Conservation (phyloP, 2,797 vertebrate species). For the Microchirus variegatus region DNA sequence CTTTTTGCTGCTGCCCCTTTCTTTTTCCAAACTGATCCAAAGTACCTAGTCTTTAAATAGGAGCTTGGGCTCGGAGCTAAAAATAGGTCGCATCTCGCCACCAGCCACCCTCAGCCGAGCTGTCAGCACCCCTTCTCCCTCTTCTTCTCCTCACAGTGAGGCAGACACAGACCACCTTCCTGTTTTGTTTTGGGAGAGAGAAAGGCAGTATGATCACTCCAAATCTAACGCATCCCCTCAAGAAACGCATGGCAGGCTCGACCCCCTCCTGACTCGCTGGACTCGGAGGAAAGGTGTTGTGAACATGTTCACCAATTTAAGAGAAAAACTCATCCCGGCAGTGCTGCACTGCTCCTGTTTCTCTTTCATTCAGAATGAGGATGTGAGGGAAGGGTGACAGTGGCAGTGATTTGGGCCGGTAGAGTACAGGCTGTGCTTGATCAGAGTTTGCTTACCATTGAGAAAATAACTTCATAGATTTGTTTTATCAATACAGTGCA, state of each 20-base stretch:
- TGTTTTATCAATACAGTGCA: neutral
- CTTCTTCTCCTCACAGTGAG: conserved; percentile 58
- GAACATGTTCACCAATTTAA: conserved; percentile 72
- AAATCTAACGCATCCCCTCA: conserved; percentile 59
- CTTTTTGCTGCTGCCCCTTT: conserved; percentile 10
- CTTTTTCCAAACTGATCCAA: conserved; percentile 35
- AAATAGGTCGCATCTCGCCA: conserved; percentile 66
- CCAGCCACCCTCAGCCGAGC: conserved; percentile 65
- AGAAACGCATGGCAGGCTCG: conserved; percentile 47
- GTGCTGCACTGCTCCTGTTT: conserved; percentile 61
- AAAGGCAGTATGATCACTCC: conserved; percentile 66
- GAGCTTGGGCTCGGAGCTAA: conserved; percentile 60
- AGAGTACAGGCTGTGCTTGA: conserved; percentile 42
- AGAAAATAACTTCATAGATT: conserved; percentile 1
- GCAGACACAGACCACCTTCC: conserved; percentile 66
- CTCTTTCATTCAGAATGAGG: conserved; percentile 61
- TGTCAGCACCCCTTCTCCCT: conserved; percentile 73
- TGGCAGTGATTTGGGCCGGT: conserved; percentile 61
- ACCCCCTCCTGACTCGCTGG: conserved; percentile 62
- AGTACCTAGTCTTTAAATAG: conserved; percentile 67
- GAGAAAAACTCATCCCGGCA: conserved; percentile 59
- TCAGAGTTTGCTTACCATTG: conserved; percentile 21
- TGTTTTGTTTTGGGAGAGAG: conserved; percentile 61
- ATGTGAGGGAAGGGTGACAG: conserved; percentile 68
- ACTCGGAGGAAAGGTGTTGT: conserved; percentile 62